Percentiles rank a stretch among this genome's conserved stretches.
phyloP scores from a whole-genome alignment of 2,888 invertebrate genomes.

The Acronicta psi region DNA sequence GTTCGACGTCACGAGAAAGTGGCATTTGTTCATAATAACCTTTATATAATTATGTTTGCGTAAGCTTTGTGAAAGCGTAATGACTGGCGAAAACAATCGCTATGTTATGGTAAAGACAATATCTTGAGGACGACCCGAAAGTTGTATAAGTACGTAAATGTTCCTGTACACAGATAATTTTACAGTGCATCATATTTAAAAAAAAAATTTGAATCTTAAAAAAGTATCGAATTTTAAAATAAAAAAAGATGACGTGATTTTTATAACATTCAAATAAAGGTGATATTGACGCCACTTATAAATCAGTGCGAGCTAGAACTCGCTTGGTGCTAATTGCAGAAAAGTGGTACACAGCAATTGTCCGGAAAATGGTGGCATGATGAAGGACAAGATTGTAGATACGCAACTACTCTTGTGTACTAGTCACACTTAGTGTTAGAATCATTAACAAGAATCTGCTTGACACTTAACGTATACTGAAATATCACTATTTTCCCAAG shows the following conservation, averaged over 20 bases:
- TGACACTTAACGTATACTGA: no score
- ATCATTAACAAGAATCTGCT: neutral
- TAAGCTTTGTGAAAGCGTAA: slow-evolving; percentile 61
- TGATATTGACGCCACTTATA: neutral
- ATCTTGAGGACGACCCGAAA: slow-evolving; percentile 38
- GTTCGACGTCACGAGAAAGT: slow-evolving; percentile 69
- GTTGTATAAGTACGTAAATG: slow-evolving; percentile 6
- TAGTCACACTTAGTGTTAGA: neutral
- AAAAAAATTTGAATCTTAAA: no score
- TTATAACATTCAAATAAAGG: no score
- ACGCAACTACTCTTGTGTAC: slow-evolving; percentile 14
- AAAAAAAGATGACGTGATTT: no score
- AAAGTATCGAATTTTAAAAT: no score
- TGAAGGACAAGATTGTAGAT: slow-evolving; percentile 29
- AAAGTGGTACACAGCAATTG: slow-evolving; percentile 27
- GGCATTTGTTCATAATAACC: slow-evolving; percentile 66
- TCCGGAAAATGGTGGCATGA: slow-evolving; percentile 22
- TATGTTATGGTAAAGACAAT: slow-evolving; percentile 24
- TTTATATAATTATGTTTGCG: slow-evolving; percentile 62
- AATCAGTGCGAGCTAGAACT: slow-evolving; percentile 24
- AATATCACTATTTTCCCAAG: no score
- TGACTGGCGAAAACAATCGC: slow-evolving; percentile 54
- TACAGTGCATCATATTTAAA: no score
- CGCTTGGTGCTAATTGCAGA: slow-evolving; percentile 32
- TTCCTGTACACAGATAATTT: no score